Evolutionary conservation across 2,113 vertebrate genomes (phyloP).

Genomic region (Poeciliopsis prolifica): DNA sequence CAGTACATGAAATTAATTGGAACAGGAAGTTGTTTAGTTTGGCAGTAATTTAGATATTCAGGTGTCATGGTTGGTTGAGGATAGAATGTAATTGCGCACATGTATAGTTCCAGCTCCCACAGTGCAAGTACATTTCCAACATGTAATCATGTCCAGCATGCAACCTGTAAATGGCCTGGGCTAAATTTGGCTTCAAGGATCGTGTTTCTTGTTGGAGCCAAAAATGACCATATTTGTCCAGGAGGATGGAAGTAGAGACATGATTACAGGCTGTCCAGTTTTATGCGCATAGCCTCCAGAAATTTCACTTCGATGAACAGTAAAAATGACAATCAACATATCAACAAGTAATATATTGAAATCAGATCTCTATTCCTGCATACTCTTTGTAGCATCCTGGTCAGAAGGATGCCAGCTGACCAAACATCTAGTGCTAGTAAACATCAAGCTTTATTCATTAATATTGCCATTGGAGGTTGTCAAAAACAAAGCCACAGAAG

Average conservation of each 20-base stretch:
- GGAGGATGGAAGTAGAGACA: neutral
- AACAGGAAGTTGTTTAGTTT: slow-evolving; percentile 2
- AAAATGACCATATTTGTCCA: neutral
- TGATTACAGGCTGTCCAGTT: neutral
- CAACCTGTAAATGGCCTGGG: neutral
- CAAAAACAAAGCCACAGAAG: too few species aligned
- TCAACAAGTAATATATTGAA: too few species aligned
- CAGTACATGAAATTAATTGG: slow-evolving; percentile 11
- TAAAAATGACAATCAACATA: neutral
- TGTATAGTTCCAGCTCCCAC: neutral
- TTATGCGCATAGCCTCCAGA: neutral
- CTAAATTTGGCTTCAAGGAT: neutral
- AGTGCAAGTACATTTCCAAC: neutral
- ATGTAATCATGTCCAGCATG: slow-evolving; percentile 8
- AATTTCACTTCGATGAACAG: neutral
- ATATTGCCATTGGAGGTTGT: too few species aligned
- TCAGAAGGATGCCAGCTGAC: too few species aligned
- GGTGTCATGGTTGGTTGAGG: neutral
- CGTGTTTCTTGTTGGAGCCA: neutral
- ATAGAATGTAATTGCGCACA: neutral
- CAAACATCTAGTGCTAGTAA: too few species aligned
- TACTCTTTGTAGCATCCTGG: too few species aligned
- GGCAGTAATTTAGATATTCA: slow-evolving; percentile 9
- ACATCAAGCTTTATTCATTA: too few species aligned
- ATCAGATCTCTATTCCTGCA: too few species aligned